Conservation (phyloP, 2,888 invertebrate genomes). For the Tyria jacobaeae region DNA sequence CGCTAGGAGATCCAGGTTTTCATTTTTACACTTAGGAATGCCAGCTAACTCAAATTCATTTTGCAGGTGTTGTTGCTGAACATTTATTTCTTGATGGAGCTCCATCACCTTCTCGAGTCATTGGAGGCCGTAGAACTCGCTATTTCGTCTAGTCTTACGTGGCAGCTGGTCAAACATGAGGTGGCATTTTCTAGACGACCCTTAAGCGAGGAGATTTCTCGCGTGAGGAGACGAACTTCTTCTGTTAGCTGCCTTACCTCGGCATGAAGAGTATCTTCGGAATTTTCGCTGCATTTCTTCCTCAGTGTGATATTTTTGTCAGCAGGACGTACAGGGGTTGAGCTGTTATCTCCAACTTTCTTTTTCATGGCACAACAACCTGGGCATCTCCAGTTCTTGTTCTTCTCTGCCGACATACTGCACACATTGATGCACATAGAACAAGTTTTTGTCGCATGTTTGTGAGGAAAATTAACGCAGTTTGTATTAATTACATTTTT, state of each 20-base stretch:
- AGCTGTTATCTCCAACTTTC: constrained; percentile 10
- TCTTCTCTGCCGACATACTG: no score
- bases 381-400: neutral
- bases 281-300: neutral
- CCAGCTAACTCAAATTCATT: constrained; percentile 40
- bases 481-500: no score
- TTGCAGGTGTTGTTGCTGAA: constrained; percentile 25
- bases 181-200: constrained; percentile 15
- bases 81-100: constrained; percentile 25
- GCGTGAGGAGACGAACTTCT: constrained; percentile 12
- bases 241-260: constrained; percentile 13
- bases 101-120: constrained; percentile 7
- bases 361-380: constrained; percentile 8
- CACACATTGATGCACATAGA: no score
- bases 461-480: no score
- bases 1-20: constrained; percentile 29
- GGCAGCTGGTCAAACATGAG: constrained; percentile 11
- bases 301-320: neutral
- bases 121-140: constrained; percentile 1
- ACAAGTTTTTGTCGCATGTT: no score
- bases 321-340: neutral
- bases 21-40: constrained; percentile 28
- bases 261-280: neutral
- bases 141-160: constrained; percentile 13
- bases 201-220: constrained; percentile 17